Conservation (phyloP, 1,140 invertebrate species). For the Drosophila asahinai region DNA sequence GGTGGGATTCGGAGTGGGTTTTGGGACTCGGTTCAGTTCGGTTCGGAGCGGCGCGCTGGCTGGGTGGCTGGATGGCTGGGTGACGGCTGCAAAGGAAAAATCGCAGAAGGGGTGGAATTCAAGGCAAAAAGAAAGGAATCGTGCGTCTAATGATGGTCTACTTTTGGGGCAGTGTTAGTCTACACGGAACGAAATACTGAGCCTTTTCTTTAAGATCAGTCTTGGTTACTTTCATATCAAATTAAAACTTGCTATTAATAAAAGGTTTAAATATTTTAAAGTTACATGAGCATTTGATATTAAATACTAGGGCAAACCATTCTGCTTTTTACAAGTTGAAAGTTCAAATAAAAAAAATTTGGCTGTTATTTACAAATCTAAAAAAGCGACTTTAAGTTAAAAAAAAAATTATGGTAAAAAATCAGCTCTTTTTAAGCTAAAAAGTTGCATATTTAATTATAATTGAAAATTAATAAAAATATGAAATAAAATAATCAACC, state of each 20-base stretch:
- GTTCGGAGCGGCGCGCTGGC: conserved; percentile 4
- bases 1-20: conserved; percentile 2
- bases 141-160: conserved; percentile 36
- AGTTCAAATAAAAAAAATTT: background rate
- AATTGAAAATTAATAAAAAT: background rate
- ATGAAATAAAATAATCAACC: background rate
- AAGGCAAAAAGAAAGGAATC: conserved; percentile 16
- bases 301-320: background rate
- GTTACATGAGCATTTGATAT: background rate
- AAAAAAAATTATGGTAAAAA: background rate
- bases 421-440: background rate
- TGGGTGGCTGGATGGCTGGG: background rate
- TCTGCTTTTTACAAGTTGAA: background rate
- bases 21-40: conserved; percentile 5
- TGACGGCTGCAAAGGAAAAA: conserved; percentile 21
- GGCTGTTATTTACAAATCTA: background rate
- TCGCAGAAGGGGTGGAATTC: conserved; percentile 33
- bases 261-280: background rate
- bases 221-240: background rate
- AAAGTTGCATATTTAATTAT: no score
- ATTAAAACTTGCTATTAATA: background rate
- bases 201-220: background rate
- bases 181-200: background rate
- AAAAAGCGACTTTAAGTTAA: background rate
- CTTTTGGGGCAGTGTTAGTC: conserved; percentile 19